phyloP scores from a whole-genome alignment of 2,888 invertebrate species.

The Scaeva pyrastri region DNA sequence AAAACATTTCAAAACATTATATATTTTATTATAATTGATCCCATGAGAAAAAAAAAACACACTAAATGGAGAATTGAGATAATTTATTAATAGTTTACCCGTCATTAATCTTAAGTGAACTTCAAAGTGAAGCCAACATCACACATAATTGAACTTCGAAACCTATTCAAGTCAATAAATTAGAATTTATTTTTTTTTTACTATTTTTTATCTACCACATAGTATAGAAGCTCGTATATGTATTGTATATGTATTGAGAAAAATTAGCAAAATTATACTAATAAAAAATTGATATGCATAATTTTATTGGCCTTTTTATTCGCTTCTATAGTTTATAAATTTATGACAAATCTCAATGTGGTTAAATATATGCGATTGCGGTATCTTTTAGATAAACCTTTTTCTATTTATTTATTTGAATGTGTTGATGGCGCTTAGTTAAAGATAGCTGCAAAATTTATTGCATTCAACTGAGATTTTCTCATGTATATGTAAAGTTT shows the following conservation, averaged over 20 bases:
- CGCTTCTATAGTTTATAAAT: conserved; percentile 34
- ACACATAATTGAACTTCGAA: conserved; percentile 39
- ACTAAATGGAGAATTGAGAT: neutral
- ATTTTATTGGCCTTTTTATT: conserved; percentile 52
- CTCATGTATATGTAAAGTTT: no score
- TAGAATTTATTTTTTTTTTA: conserved; percentile 12
- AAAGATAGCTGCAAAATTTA: conserved; percentile 67
- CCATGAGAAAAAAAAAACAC: conserved; percentile 7
- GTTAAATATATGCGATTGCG: conserved; percentile 12
- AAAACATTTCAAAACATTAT: conserved; percentile 14
- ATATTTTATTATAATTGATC: conserved; percentile 20
- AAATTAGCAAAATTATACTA: conserved; percentile 61
- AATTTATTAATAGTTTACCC: conserved; percentile 68
- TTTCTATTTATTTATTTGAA: neutral
- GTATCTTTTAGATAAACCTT: neutral
- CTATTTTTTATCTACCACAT: neutral
- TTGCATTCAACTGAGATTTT: conserved; percentile 54
- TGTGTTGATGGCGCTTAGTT: conserved; percentile 53
- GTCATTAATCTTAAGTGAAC: conserved; percentile 38
- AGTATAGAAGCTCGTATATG: conserved; percentile 40
- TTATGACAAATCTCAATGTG: conserved; percentile 42
- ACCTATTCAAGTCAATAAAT: conserved; percentile 41
- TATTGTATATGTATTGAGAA: conserved; percentile 25
- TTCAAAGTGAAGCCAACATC: conserved; percentile 38
- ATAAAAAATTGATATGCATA: conserved; percentile 66